A percentile compares a stretch with the other conserved stretches of the same genome.
These are phyloP conservation scores for Babyrousa celebensis DNA, from an alignment of 2,797 vertebrate genomes.

Conservation along the genomic window DNA sequence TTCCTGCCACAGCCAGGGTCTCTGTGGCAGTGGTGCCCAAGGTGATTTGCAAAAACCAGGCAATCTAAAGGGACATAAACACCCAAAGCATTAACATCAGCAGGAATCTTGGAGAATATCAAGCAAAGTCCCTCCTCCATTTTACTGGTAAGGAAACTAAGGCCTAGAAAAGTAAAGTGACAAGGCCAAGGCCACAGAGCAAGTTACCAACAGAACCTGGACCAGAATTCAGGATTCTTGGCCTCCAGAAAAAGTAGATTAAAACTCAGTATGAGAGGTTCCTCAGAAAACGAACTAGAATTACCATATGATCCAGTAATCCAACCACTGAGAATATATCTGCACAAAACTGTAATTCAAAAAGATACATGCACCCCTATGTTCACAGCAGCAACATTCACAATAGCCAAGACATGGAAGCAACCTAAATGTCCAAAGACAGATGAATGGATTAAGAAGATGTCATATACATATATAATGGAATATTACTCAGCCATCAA, in stretches of 20 bases:
- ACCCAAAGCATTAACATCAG: slow-evolving; percentile 25
- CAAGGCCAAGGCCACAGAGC: background rate
- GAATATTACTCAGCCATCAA: too few species aligned
- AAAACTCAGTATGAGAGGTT: background rate
- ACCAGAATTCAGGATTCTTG: background rate
- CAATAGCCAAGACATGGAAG: too few species aligned
- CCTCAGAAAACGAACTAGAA: too few species aligned
- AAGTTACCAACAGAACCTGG: background rate
- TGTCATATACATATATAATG: too few species aligned
- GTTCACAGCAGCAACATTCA: too few species aligned
- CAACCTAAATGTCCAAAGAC: too few species aligned
- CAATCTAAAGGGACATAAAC: slow-evolving; percentile 92
- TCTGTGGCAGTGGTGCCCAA: slow-evolving; percentile 97
- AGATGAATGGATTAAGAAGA: too few species aligned
- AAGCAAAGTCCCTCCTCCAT: background rate
- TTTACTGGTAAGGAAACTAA: slow-evolving; percentile 11
- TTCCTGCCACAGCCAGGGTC: slow-evolving; percentile 97
- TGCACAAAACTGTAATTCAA: too few species aligned
- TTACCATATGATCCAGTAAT: too few species aligned
- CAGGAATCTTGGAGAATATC: background rate
- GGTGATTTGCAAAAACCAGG: slow-evolving; percentile 97
- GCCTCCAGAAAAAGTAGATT: background rate
- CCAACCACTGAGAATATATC: too few species aligned
- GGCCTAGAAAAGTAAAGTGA: background rate
- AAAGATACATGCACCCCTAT: too few species aligned